Conservation (phyloP, 2,113 vertebrate species). For the Pan paniscus region DNA sequence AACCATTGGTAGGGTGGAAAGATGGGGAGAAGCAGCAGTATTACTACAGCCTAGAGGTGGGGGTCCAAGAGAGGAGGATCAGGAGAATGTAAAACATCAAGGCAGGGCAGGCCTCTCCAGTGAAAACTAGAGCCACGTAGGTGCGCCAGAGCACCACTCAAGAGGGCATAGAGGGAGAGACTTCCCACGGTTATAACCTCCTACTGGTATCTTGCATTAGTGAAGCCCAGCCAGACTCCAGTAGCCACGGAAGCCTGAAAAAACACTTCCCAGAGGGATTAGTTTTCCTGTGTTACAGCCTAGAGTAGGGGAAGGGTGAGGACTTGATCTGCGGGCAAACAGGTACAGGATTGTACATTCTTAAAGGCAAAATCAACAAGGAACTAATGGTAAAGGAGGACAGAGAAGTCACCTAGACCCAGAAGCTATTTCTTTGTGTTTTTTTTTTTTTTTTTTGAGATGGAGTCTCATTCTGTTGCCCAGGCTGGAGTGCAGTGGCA, state of each 20-base stretch:
- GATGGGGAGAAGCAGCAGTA: neutral
- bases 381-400: neutral
- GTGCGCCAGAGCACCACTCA: neutral
- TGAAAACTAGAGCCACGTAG: neutral
- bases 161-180: accelerated
- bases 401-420: neutral
- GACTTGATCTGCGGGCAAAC: neutral
- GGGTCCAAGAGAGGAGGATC: accelerated
- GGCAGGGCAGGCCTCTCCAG: neutral
- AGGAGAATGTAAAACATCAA: neutral
- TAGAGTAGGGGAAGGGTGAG: neutral
- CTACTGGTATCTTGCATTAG: neutral
- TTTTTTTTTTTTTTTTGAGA: too few species aligned
- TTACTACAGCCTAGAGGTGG: neutral
- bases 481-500: too few species aligned
- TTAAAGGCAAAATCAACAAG: neutral
- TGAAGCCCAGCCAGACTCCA: neutral
- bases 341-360: neutral
- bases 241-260: neutral
- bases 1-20: neutral
- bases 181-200: neutral
- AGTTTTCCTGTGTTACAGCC: neutral
- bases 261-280: neutral
- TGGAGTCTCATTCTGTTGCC: too few species aligned
- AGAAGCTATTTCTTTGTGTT: neutral